Conservation (phyloP, 2,888 invertebrate genomes). For the Drosophila conformis region DNA sequence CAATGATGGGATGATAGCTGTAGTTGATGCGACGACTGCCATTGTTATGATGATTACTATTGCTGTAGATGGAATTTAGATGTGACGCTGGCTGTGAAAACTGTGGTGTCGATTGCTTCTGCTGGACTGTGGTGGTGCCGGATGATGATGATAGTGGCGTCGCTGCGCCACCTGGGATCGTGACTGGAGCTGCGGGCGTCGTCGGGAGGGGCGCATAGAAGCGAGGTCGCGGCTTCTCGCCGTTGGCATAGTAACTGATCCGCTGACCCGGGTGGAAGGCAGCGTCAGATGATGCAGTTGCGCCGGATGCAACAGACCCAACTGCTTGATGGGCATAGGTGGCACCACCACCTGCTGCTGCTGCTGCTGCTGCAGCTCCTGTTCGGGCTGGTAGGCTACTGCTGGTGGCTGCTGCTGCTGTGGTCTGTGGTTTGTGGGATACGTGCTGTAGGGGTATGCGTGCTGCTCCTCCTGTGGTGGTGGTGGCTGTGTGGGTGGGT, state of each 20-base stretch:
- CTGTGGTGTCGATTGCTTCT: constrained; percentile 61
- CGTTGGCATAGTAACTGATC: constrained; percentile 34
- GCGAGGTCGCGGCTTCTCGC: constrained; percentile 68
- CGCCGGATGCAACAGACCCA: constrained; percentile 46
- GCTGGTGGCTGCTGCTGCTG: constrained; percentile 53
- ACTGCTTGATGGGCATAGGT: constrained; percentile 72
- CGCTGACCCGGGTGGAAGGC: constrained; percentile 55
- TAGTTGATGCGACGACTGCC: constrained; percentile 88
- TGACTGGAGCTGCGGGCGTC: constrained; percentile 44
- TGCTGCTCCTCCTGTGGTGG: constrained; percentile 46
- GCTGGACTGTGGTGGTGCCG: constrained; percentile 10
- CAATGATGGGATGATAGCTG: constrained; percentile 93
- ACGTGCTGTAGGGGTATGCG: constrained; percentile 49
- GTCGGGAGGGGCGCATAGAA: constrained; percentile 70
- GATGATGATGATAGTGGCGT: constrained; percentile 63
- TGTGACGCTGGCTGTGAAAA: constrained; percentile 63
- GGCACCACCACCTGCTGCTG: constrained; percentile 55
- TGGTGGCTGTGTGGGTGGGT: constrained; percentile 68
- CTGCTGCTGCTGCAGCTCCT: constrained; percentile 47
- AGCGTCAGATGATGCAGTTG: constrained; percentile 62
- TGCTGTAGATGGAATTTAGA: constrained; percentile 64
- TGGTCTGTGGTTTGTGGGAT: constrained; percentile 57
- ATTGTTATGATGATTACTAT: constrained; percentile 12
- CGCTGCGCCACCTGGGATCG: constrained; percentile 59
- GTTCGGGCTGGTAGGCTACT: constrained; percentile 67